Conservation (phyloP, 2,888 invertebrate species). For the Campoplex nolae region DNA sequence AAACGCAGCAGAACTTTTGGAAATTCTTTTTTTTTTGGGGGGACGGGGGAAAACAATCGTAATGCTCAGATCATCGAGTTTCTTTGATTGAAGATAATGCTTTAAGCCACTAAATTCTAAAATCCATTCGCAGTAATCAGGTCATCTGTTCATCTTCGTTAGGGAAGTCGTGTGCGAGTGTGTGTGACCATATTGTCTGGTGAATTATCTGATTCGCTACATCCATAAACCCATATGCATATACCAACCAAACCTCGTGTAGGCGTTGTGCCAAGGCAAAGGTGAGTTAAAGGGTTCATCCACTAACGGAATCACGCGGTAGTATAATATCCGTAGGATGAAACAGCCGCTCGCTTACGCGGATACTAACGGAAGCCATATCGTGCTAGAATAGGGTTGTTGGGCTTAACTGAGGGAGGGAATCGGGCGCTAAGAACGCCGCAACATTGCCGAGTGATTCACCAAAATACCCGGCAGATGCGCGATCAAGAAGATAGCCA, state of each 20-base stretch:
- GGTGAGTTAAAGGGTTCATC: slow-evolving; percentile 77
- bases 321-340: slow-evolving; percentile 77
- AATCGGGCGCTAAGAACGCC: slow-evolving; percentile 38
- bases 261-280: slow-evolving; percentile 66
- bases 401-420: slow-evolving; percentile 61
- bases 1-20: neutral
- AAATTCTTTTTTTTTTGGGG: neutral
- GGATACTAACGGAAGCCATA: slow-evolving; percentile 79
- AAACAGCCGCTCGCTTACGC: slow-evolving; percentile 77
- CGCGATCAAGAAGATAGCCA: slow-evolving; percentile 82
- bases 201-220: slow-evolving; percentile 22
- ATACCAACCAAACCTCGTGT: neutral
- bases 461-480: slow-evolving; percentile 83
- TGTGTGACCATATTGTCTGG: slow-evolving; percentile 2
- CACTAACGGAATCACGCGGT: slow-evolving; percentile 68
- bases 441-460: slow-evolving; percentile 80
- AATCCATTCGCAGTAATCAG: neutral
- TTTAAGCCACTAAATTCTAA: neutral
- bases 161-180: neutral
- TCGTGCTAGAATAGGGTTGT: slow-evolving; percentile 74
- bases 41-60: neutral
- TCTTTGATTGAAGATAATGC: neutral
- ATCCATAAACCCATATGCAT: neutral
- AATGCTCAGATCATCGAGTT: neutral
- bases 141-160: neutral